Percentiles rank a stretch among this genome's conserved stretches.
Conservation (phyloP, 2,888 invertebrate genomes). For the Oasisia sp. region DNA sequence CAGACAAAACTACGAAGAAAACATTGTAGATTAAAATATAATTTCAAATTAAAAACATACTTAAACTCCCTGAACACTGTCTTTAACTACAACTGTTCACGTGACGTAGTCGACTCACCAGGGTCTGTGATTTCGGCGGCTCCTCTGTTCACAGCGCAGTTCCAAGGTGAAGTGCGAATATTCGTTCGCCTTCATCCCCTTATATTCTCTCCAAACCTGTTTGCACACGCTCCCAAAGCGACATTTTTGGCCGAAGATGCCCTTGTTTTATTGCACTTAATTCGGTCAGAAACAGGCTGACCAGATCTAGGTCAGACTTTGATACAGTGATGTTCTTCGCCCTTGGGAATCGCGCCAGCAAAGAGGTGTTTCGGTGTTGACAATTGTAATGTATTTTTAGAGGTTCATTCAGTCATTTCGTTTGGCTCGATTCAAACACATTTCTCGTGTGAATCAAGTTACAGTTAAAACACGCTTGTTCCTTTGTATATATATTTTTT, state of each 20-base stretch:
- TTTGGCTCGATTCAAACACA: too few species aligned
- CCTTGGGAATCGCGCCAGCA: not conserved
- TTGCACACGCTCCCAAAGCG: not conserved
- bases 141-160: constrained; percentile 7
- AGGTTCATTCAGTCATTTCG: too few species aligned
- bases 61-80: too few species aligned
- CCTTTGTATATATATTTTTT: too few species aligned
- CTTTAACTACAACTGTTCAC: not conserved
- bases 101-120: not conserved
- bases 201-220: not conserved
- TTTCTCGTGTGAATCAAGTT: too few species aligned
- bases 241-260: not conserved
- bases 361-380: not conserved
- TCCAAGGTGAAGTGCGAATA: not conserved
- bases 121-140: constrained; percentile 1
- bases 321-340: not conserved
- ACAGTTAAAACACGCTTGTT: too few species aligned
- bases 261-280: not conserved
- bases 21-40: too few species aligned
- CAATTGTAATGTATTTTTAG: not conserved
- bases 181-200: not conserved
- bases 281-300: not conserved
- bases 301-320: not conserved
- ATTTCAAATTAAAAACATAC: too few species aligned
- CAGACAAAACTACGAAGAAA: too few species aligned